Conservation (phyloP, 2,113 vertebrate genomes). For the Mugil cephalus region DNA sequence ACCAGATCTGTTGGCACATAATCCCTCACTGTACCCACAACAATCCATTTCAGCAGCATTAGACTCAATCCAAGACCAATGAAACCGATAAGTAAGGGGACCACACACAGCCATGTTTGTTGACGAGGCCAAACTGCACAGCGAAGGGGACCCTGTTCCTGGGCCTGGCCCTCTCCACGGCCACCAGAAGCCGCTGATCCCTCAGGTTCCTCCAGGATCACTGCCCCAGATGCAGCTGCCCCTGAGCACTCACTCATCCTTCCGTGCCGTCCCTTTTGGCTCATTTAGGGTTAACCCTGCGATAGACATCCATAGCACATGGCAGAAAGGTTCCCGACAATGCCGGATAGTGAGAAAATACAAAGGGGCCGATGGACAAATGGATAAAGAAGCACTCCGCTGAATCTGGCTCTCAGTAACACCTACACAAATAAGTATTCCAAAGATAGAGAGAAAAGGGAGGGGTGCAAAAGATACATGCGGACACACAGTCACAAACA, state of each 20-base stretch:
- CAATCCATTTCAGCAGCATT: constrained; percentile 96
- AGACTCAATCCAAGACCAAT: constrained; percentile 93
- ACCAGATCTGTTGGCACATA: constrained; percentile 94
- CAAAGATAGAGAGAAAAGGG: constrained; percentile 44
- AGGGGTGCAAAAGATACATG: constrained; percentile 60
- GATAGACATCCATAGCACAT: constrained; percentile 62
- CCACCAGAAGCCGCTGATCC: constrained; percentile 80
- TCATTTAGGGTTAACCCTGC: constrained; percentile 77
- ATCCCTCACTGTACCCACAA: constrained; percentile 93
- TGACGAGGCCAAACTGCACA: constrained; percentile 94
- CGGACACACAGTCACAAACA: constrained; percentile 60
- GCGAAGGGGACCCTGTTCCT: constrained; percentile 86
- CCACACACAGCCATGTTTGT: constrained; percentile 94
- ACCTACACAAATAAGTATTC: constrained; percentile 53
- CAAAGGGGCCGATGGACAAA: constrained; percentile 14
- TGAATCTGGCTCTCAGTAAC: constrained; percentile 11
- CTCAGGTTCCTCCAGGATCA: constrained; percentile 87
- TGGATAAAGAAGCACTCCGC: constrained; percentile 8
- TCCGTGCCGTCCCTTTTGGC: constrained; percentile 64
- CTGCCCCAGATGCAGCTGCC: constrained; percentile 86
- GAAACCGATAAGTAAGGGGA: constrained; percentile 93
- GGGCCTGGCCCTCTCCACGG: constrained; percentile 85
- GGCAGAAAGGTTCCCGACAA: constrained; percentile 56
- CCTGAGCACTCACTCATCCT: constrained; percentile 85
- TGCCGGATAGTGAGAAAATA: constrained; percentile 34